Conservation (phyloP, 1,140 invertebrate genomes). For the Papilio xuthus region DNA sequence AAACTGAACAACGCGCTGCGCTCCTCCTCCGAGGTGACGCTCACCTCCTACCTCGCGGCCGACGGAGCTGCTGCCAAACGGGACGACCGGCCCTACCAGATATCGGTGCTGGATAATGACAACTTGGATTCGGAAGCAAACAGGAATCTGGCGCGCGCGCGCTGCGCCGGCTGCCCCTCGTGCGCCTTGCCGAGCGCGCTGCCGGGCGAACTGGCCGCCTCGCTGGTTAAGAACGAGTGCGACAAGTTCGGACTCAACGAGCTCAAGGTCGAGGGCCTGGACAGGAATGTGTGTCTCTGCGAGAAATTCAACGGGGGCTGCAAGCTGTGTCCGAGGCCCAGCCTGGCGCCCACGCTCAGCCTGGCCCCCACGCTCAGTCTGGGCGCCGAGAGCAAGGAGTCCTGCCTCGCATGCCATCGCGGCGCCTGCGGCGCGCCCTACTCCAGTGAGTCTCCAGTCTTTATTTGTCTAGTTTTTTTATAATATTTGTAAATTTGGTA, state of each 20-base stretch:
- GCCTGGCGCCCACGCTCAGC: conserved; percentile 56
- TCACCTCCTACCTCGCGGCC: conserved; percentile 75
- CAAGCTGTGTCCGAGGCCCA: conserved; percentile 68
- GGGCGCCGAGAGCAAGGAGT: conserved; percentile 53
- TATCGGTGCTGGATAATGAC: conserved; percentile 58
- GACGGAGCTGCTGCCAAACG: conserved; percentile 52
- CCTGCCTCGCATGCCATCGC: conserved; percentile 59
- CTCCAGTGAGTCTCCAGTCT: conserved; percentile 51
- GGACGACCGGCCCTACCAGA: conserved; percentile 54
- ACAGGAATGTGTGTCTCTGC: conserved; percentile 66
- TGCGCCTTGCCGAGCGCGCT: conserved; percentile 61
- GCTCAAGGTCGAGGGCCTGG: conserved; percentile 66
- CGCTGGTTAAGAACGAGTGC: conserved; percentile 58
- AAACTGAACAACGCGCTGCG: conserved; percentile 73
- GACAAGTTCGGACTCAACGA: conserved; percentile 71
- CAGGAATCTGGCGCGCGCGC: conserved; percentile 50
- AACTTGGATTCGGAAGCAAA: conserved; percentile 55
- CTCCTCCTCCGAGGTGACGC: conserved; percentile 74
- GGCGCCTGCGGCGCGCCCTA: conserved; percentile 49
- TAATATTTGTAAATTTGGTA: not conserved
- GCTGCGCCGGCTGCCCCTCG: conserved; percentile 61
- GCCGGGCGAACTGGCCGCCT: conserved; percentile 57
- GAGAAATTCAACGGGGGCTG: conserved; percentile 73
- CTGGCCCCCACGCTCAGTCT: conserved; percentile 53
- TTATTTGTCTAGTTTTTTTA: not conserved